Evolutionary conservation across 2,797 vertebrate species (phyloP), one percentile per base, ranked within the genome.

Genomic region (Liasis olivaceus): DNA sequence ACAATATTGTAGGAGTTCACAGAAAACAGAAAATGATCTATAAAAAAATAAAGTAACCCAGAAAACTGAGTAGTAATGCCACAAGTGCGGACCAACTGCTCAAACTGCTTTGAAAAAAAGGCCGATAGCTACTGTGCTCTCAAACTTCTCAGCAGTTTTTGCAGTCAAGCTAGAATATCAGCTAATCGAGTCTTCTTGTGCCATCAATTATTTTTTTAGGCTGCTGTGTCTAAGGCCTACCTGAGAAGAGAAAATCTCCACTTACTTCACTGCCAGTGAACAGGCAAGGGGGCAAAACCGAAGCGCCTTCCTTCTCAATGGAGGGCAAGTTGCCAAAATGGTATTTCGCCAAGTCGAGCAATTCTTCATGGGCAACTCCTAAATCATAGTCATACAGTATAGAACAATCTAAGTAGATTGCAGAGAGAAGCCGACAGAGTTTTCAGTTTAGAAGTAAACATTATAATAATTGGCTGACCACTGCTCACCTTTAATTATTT

Each of bases 241-340:
- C 12, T 28, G 81, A 88, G 58, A 69, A 13, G 31, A 5, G 15
- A n/a, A 92, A 64, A 28, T 5, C 60, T 93, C 47, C 63, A 36
- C 97, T 96, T 98, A 99, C 99, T 99, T 99, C 99, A 93, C 99
- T 99, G 94, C 99, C 99, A 56, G 99, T 99, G 97, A 99, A 99
- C 90, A 90, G 97, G 93, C 99, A 99, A 0, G 91, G 96, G n/a
- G 98, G 99, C 94, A 99, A 96, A 0, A 97, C 96, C 0, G 99
- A 99, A 15, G 98, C 97, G 90, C 98, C 98, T 89, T 98, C 98
- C 93, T 97, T 97, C 87, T 98, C 98, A 91, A 97, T 95, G 62
- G 98, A 98, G 0, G 98, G 97, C 94, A 99, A 98, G 94, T 98
- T 99, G 89, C 99, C 99, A 94, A 99, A 99, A 95, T 99, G 99